Conservation (phyloP, 2,888 invertebrate genomes). For the Ophion ventricosus region DNA sequence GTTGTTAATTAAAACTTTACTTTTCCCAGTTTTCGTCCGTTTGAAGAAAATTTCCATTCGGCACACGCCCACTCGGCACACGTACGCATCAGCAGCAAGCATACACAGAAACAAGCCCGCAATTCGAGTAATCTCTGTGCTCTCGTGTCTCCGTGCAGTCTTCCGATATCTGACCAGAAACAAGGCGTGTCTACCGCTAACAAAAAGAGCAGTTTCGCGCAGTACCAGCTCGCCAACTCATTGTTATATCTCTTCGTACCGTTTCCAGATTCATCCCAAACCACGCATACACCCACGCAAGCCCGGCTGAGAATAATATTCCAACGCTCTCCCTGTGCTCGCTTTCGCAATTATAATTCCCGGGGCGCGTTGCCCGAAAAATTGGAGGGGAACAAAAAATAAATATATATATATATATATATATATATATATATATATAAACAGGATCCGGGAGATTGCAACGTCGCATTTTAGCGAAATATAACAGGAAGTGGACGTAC, state of each 20-base stretch:
- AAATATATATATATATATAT: no score
- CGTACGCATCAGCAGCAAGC: not conserved
- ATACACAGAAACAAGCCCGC: not conserved
- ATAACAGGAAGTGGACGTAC: slow-evolving; percentile 1
- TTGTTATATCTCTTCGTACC: slow-evolving; percentile 8
- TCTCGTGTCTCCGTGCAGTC: not conserved
- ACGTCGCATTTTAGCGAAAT: not conserved
- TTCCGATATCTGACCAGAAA: slow-evolving; percentile 29
- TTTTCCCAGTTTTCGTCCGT: slow-evolving; percentile 63
- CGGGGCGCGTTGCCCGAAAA: not conserved
- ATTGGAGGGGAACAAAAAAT: not conserved
- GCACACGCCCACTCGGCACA: not conserved
- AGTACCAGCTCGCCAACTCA: not conserved
- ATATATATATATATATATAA: no score
- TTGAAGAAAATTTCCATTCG: slow-evolving; percentile 73
- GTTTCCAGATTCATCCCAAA: slow-evolving; percentile 5
- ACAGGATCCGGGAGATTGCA: not conserved
- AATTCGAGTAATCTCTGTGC: slow-evolving; percentile 25
- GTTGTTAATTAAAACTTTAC: slow-evolving; percentile 81
- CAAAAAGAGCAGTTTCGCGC: slow-evolving; percentile 1
- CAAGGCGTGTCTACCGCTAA: slow-evolving; percentile 14
- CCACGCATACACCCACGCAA: not conserved
- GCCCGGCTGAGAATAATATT: not conserved
- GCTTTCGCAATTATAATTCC: slow-evolving; percentile 3
- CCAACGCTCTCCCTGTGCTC: not conserved